phyloP scores from a whole-genome alignment of 2,797 vertebrate species.

The Premnoplex brunnescens region DNA sequence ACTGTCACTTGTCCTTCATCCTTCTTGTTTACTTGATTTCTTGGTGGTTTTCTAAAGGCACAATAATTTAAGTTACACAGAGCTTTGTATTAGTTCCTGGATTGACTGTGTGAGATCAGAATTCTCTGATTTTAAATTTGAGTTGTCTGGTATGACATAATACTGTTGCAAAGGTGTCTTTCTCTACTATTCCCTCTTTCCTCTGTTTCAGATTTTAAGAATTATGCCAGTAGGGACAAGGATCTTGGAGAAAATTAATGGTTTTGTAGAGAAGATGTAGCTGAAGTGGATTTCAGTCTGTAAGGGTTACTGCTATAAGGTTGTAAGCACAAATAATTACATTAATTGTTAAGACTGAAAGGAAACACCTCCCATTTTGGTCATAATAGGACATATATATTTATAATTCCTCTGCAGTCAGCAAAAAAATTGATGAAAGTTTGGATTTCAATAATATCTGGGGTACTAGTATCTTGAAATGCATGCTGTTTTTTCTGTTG shows the following conservation, averaged over 20 bases:
- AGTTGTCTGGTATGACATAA: neutral
- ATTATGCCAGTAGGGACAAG: neutral
- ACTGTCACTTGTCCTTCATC: neutral
- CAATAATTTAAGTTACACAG: neutral
- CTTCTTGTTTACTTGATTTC: neutral
- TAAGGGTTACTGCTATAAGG: neutral
- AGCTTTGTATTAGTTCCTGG: neutral
- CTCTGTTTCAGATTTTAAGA: neutral
- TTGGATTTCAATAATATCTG: neutral
- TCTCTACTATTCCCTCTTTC: neutral
- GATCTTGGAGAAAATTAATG: neutral
- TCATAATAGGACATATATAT: neutral
- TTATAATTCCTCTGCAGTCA: neutral
- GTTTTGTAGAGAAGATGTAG: neutral
- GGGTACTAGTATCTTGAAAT: neutral
- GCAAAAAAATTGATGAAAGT: neutral
- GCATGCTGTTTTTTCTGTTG: neutral
- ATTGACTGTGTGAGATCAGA: neutral
- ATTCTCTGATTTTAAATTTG: neutral
- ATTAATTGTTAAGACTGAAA: neutral
- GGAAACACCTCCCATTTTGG: accelerated
- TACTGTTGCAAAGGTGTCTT: neutral
- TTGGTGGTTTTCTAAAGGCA: neutral
- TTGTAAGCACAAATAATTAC: neutral
- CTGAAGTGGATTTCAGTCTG: neutral